These are phyloP conservation scores for Anhinga rufa DNA, from an alignment of 2,113 vertebrate genomes.

Conservation along the genomic window DNA sequence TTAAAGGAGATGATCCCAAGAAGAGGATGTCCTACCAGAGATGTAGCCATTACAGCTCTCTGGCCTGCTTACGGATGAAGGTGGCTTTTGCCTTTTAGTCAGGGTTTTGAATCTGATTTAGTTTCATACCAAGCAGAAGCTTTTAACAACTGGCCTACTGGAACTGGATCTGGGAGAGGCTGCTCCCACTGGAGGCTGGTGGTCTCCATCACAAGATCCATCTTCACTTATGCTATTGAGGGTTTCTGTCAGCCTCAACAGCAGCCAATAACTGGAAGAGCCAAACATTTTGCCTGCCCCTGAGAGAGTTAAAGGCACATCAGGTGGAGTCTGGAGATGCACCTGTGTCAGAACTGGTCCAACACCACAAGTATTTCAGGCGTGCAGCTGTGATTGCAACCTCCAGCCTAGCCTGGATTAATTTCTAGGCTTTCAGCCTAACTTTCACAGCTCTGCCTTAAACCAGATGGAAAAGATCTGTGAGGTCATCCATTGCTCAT, in stretches of 20 bases:
- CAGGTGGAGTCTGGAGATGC: neutral
- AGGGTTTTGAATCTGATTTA: neutral
- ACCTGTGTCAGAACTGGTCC: neutral
- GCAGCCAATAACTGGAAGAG: neutral
- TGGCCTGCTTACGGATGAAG: neutral
- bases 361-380: neutral
- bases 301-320: neutral
- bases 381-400: neutral
- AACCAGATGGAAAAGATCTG: constrained; percentile 1
- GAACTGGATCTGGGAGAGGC: neutral
- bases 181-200: neutral
- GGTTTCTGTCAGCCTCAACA: neutral
- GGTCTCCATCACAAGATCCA: neutral
- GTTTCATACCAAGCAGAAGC: neutral
- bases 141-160: neutral
- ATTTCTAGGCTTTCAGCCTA: neutral
- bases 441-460: constrained; percentile 2
- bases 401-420: neutral
- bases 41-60: neutral
- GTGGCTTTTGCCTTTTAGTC: neutral
- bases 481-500: constrained; percentile 18
- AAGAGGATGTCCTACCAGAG: neutral
- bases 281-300: neutral
- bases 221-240: neutral
- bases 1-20: neutral